Evolutionary conservation across 2,888 invertebrate species (phyloP).

Genomic region (Parnassius glacialis): DNA sequence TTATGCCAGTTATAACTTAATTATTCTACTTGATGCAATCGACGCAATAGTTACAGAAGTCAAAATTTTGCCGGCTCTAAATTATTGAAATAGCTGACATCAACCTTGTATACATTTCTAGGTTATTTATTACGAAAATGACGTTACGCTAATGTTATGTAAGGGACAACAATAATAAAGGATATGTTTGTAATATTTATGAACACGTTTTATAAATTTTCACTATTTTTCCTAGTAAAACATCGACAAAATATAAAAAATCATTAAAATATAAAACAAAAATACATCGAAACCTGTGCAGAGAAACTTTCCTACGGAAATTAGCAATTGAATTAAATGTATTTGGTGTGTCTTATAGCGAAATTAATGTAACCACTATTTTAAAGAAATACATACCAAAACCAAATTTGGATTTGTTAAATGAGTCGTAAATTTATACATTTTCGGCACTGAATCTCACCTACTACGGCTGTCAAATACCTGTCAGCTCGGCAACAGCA

Average conservation of each 20-base stretch:
- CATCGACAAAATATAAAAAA: conserved; percentile 35
- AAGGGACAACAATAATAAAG: conserved; percentile 63
- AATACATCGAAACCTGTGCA: conserved; percentile 7
- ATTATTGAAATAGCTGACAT: conserved; percentile 2
- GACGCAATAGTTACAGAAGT: too few relatives aligned
- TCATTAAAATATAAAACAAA: conserved; percentile 18
- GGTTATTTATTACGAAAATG: conserved; percentile 62
- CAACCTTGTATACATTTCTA: conserved; percentile 39
- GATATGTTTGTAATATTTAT: conserved; percentile 36
- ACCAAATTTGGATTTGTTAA: conserved; percentile 65
- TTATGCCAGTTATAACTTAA: too few relatives aligned
- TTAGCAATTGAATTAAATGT: neutral
- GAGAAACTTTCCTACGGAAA: neutral
- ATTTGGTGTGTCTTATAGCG: neutral
- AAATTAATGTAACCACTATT: neutral
- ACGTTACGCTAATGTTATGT: conserved; percentile 69
- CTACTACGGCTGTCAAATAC: conserved; percentile 63
- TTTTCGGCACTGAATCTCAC: conserved; percentile 70
- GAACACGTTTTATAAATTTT: neutral
- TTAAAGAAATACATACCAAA: conserved; percentile 55
- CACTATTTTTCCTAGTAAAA: conserved; percentile 13
- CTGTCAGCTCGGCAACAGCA: conserved; percentile 3
- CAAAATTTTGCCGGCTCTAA: neutral
- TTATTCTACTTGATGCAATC: too few relatives aligned
- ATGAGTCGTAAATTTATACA: conserved; percentile 73